Evolutionary conservation across 1,140 invertebrate genomes (phyloP).

Genomic region (Leptopilina boulardi): DNA sequence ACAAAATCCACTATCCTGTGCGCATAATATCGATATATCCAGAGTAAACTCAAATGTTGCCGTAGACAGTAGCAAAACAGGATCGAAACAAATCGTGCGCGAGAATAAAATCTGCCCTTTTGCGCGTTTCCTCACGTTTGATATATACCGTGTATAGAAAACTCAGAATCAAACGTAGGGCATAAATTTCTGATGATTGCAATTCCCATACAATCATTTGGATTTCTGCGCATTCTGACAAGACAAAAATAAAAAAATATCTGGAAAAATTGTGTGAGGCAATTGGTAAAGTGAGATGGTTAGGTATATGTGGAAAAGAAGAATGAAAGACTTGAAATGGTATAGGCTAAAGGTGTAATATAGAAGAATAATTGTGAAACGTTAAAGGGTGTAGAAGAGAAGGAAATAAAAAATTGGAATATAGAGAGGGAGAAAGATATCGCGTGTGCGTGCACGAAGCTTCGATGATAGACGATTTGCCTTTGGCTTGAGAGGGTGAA

Average conservation of each 20-base stretch:
- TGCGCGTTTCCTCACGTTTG: neutral
- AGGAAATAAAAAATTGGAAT: neutral
- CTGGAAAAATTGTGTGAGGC: neutral
- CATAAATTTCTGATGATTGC: constrained; percentile 16
- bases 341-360: neutral
- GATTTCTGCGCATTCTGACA: neutral
- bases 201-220: neutral
- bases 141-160: too few species aligned
- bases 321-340: neutral
- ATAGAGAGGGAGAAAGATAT: neutral
- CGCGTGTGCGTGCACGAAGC: constrained; percentile 22
- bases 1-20: neutral
- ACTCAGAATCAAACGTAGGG: neutral
- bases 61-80: constrained; percentile 36
- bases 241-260: neutral
- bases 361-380: neutral
- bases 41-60: neutral
- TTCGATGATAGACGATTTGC: constrained; percentile 22
- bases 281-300: neutral
- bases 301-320: neutral
- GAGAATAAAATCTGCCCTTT: constrained; percentile 12
- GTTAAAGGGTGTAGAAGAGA: neutral
- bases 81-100: constrained; percentile 42
- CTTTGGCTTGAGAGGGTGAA: constrained; percentile 16
- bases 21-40: neutral